Conservation (phyloP, 2,888 invertebrate genomes). For the Antheraea yamamai region DNA sequence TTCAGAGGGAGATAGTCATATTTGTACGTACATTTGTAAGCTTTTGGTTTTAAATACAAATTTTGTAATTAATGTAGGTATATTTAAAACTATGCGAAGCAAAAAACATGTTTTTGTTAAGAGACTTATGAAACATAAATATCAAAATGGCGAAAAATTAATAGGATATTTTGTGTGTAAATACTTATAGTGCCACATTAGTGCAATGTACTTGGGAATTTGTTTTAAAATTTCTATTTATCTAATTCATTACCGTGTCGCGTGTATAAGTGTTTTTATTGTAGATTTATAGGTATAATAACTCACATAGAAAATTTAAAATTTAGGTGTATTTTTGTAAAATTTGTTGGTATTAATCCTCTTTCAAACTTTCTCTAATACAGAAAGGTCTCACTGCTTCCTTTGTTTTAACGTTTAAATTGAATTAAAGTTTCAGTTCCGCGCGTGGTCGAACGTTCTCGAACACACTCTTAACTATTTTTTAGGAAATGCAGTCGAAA, state of each 20-base stretch:
- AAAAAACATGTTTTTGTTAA: too few species aligned
- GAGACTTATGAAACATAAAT: too few species aligned
- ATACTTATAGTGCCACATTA: too few species aligned
- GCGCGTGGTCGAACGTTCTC: constrained; percentile 35
- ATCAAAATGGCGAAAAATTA: too few species aligned
- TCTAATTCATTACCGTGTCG: too few species aligned
- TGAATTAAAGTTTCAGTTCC: constrained; percentile 63
- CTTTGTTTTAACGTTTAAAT: constrained; percentile 56
- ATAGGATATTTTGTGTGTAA: too few species aligned
- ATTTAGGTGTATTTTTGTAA: constrained; percentile 26
- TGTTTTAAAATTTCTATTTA: too few species aligned
- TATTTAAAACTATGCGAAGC: not conserved
- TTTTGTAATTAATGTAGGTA: not conserved
- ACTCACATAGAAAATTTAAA: not conserved
- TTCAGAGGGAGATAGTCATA: constrained; percentile 26
- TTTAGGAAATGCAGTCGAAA: constrained; percentile 17
- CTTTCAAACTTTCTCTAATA: constrained; percentile 55
- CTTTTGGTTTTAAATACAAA: not conserved
- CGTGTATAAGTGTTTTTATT: too few species aligned
- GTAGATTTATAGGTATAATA: not conserved
- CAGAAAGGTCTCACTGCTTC: constrained; percentile 48
- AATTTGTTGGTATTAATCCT: constrained; percentile 54
- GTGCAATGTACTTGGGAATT: too few species aligned
- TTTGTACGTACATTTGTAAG: not conserved
- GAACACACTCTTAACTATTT: constrained; percentile 31